A percentile compares a stretch with the other conserved stretches of the same genome.
These are phyloP conservation scores for Chrosomus eos DNA, from an alignment of 2,797 vertebrate genomes.

Conservation along the genomic window DNA sequence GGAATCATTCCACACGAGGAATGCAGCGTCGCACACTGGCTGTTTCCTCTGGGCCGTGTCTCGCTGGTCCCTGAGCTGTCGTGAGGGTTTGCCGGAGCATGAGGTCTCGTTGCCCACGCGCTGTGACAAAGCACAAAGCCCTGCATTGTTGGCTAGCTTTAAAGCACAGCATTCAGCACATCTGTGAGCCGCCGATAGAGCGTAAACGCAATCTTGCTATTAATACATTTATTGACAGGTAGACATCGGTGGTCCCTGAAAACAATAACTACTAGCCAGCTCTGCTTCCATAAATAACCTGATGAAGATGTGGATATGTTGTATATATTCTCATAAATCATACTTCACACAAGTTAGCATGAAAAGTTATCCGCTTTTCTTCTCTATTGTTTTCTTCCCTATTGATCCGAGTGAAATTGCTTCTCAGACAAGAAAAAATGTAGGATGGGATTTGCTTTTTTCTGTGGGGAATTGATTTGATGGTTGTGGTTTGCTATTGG, in stretches of 20 bases:
- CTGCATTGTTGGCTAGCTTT: slow-evolving; percentile 36
- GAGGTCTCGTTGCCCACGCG: slow-evolving; percentile 27
- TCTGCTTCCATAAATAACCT: neutral
- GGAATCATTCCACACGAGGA: slow-evolving; percentile 76
- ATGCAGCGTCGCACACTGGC: slow-evolving; percentile 68
- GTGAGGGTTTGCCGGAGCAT: slow-evolving; percentile 35
- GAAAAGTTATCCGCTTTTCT: neutral
- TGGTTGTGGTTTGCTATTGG: neutral
- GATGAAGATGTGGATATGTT: neutral
- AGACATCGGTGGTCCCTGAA: neutral
- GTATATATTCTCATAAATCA: neutral
- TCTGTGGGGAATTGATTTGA: neutral
- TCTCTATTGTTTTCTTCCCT: neutral
- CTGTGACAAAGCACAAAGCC: slow-evolving; percentile 47
- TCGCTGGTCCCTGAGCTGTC: slow-evolving; percentile 36
- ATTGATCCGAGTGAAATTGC: neutral
- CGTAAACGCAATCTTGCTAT: slow-evolving; percentile 1
- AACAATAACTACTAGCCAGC: neutral
- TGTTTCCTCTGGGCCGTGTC: slow-evolving; percentile 67
- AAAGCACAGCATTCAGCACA: slow-evolving; percentile 30
- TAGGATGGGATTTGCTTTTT: neutral
- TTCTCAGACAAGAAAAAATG: neutral
- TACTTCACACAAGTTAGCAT: neutral
- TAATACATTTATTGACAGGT: neutral
- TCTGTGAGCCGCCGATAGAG: slow-evolving; percentile 30